Evolutionary conservation across 2,797 vertebrate species (phyloP), one percentile per base, ranked within the genome.

Genomic region (Bradypodion pumilum): DNA sequence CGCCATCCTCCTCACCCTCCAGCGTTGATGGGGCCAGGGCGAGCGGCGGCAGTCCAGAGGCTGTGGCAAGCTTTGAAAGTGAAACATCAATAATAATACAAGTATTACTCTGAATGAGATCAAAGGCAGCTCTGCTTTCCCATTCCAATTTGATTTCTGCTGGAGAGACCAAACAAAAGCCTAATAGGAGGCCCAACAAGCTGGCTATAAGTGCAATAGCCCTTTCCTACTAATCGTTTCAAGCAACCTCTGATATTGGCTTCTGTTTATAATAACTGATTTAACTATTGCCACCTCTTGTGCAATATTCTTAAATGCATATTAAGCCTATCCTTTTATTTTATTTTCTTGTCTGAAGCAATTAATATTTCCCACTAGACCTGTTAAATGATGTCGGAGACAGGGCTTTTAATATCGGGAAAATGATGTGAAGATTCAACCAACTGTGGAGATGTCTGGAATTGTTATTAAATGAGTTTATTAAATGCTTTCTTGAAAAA

Each of bases 391-490:
- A 56, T n/a, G 66, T 65, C 69, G 7, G 32, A 66, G 66, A 81
- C 78, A 73, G 65, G 65, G 52, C 74, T 70, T 74, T 74, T 59
- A 69, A 62, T 75, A 44, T 76, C n/a, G 76, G 40, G n/a, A 75
- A 85, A 85, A 69, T 46, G 52, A 62, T 75, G 16, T 81, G 63
- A 81, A 81, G 52, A 81, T 81, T 35, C 73, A 81, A 80, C 23
- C 46, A 78, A 69, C 70, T 66, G 29, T 15, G 59, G 44, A 49
- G 65, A 59, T 10, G 37, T n/a, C 32, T 52, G 37, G 78, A 68
- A 69, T 35, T 80, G 60, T 72, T 68, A 8, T 8, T 37, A 69
- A 42, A 13, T 9, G 25, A 60, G 42, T 27, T 76, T 83, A 76
- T 83, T 68, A 76, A 72, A 86, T 42, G 16, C 73, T 29, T 19